These are phyloP conservation scores for Ictalurus punctatus DNA, from an alignment of 2,113 vertebrate genomes.

Conservation along the genomic window DNA sequence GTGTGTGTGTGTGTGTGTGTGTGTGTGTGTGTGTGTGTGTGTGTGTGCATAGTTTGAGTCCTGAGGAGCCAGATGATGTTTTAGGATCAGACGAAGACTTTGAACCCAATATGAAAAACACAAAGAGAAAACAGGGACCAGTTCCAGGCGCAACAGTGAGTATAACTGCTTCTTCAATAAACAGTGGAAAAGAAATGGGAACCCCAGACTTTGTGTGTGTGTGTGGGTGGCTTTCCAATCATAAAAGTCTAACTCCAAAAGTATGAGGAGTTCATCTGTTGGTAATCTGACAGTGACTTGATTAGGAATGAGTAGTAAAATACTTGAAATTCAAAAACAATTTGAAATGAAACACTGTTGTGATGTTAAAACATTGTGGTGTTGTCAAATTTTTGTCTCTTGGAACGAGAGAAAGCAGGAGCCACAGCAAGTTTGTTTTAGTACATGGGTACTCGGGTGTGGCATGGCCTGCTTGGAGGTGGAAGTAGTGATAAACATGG, in stretches of 20 bases:
- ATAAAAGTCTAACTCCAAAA: neutral
- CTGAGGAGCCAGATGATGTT: constrained; percentile 54
- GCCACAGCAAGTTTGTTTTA: neutral
- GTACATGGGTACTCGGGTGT: neutral
- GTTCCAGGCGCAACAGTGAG: constrained; percentile 37
- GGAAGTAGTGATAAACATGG: neutral
- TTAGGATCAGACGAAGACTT: constrained; percentile 74
- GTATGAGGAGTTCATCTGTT: neutral
- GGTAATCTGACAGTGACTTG: no score
- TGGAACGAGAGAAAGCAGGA: neutral
- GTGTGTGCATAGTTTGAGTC: constrained; percentile 49
- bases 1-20: constrained; percentile 11
- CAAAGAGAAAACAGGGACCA: constrained; percentile 59
- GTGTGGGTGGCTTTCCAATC: neutral
- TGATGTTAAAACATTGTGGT: neutral
- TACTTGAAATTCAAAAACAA: neutral
- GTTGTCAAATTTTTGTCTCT: neutral
- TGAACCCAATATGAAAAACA: constrained; percentile 58
- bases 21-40: constrained; percentile 11
- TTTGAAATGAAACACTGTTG: neutral
- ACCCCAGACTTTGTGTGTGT: neutral
- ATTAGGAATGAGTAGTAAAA: neutral
- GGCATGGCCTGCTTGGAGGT: neutral
- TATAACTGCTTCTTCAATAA: no score
- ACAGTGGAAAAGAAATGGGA: neutral